These are phyloP conservation scores for Hydra vulgaris DNA, from an alignment of 30 jellyfish, hydroid and myxozoan genomes.

Conservation along the genomic window DNA sequence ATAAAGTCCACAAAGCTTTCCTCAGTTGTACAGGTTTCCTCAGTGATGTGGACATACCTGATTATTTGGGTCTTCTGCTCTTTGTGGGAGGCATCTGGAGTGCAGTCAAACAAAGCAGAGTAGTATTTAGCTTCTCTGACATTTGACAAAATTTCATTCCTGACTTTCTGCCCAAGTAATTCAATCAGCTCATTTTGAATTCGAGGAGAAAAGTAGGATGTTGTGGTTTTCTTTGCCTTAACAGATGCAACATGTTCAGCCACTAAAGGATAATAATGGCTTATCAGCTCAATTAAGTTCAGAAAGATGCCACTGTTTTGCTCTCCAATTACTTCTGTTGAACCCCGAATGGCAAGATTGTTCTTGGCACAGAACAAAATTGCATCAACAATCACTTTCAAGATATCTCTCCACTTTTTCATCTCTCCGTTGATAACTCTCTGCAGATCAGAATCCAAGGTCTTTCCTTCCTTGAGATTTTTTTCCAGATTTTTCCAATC, in stretches of 20 bases:
- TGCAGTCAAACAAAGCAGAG: not conserved
- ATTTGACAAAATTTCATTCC: not conserved
- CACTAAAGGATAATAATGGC: not conserved
- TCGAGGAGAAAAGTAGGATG: not conserved
- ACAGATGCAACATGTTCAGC: not conserved
- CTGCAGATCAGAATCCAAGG: not conserved
- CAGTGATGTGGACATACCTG: not conserved
- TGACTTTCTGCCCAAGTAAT: not conserved
- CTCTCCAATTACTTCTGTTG: not conserved
- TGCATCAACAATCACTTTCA: not conserved
- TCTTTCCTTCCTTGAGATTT: not conserved
- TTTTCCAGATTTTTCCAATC: not conserved
- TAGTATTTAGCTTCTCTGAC: not conserved
- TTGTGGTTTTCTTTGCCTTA: not conserved
- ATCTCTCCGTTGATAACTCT: not conserved
- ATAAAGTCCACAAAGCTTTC: not conserved
- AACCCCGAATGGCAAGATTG: not conserved
- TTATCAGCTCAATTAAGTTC: not conserved
- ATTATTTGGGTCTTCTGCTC: not conserved
- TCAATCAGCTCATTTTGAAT: not conserved
- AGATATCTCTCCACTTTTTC: not conserved
- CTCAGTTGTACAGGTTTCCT: not conserved
- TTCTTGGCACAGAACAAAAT: not conserved
- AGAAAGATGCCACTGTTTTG: not conserved
- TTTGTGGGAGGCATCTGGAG: not conserved